These are phyloP conservation scores for Galleria mellonella DNA, from an alignment of 1,140 invertebrate species.

Conservation along the genomic window DNA sequence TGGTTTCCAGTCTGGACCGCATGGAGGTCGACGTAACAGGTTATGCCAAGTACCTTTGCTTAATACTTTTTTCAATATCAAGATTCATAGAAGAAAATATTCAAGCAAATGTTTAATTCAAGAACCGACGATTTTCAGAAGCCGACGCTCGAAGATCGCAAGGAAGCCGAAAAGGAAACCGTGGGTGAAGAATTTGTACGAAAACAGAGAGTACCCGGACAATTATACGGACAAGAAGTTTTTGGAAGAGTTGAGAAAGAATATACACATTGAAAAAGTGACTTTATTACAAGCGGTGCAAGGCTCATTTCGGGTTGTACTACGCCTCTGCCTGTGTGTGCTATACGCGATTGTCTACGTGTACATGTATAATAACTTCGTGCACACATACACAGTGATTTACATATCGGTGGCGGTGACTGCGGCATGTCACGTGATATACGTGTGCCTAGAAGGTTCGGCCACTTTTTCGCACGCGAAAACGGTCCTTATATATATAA, in stretches of 20 bases:
- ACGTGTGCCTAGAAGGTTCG: constrained; percentile 54
- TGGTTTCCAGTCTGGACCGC: too few species aligned
- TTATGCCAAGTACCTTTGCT: too few species aligned
- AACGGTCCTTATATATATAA: constrained; percentile 85
- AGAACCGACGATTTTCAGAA: constrained; percentile 54
- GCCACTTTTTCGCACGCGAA: constrained; percentile 71
- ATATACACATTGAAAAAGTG: constrained; percentile 85
- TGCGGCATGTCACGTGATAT: constrained; percentile 75
- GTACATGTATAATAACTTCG: constrained; percentile 81
- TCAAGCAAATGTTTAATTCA: constrained; percentile 14
- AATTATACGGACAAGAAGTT: constrained; percentile 93
- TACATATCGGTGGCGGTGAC: constrained; percentile 73
- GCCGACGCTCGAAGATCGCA: constrained; percentile 34
- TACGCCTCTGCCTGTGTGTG: constrained; percentile 84
- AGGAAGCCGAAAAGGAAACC: constrained; percentile 53
- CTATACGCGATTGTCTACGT: constrained; percentile 85
- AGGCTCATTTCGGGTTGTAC: constrained; percentile 82
- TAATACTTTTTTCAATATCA: too few species aligned
- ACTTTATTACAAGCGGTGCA: constrained; percentile 80
- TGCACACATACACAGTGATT: constrained; percentile 78
- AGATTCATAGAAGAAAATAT: constrained; percentile 1
- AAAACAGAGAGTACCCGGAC: constrained; percentile 89
- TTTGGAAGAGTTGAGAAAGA: constrained; percentile 89
- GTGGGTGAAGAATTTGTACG: constrained; percentile 94
- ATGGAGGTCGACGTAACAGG: too few species aligned